These are phyloP conservation scores for Argyrosomus japonicus DNA, from an alignment of 2,113 vertebrate genomes.

Conservation along the genomic window DNA sequence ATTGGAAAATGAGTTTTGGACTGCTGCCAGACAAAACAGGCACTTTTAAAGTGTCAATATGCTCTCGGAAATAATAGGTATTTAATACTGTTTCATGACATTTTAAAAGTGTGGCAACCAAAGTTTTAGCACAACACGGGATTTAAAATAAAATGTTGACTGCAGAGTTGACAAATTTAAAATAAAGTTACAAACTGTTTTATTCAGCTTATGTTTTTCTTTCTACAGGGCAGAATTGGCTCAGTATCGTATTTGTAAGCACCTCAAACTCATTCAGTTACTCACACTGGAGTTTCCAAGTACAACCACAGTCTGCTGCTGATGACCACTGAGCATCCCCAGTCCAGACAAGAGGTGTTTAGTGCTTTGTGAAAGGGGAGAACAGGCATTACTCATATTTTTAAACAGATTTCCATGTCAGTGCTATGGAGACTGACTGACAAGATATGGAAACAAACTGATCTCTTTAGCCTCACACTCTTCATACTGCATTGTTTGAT, in stretches of 20 bases:
- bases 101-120: no score
- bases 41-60: no score
- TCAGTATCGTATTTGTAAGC: neutral
- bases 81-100: no score
- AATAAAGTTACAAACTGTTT: neutral
- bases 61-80: no score
- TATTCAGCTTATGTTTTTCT: neutral
- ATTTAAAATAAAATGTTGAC: neutral
- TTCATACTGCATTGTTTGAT: neutral
- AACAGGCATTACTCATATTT: neutral
- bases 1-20: no score
- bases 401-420: neutral
- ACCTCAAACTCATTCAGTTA: neutral
- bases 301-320: neutral
- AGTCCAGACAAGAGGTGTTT: neutral
- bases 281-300: slow-evolving; percentile 5
- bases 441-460: neutral
- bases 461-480: neutral
- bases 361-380: neutral
- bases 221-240: neutral
- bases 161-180: neutral
- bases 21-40: no score
- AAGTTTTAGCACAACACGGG: neutral
- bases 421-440: neutral
- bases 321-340: neutral